A percentile compares a stretch with the other conserved stretches of the same genome.
Evolutionary conservation across 1,140 invertebrate species (phyloP).

Genomic region (Drosophila nebulosa): DNA sequence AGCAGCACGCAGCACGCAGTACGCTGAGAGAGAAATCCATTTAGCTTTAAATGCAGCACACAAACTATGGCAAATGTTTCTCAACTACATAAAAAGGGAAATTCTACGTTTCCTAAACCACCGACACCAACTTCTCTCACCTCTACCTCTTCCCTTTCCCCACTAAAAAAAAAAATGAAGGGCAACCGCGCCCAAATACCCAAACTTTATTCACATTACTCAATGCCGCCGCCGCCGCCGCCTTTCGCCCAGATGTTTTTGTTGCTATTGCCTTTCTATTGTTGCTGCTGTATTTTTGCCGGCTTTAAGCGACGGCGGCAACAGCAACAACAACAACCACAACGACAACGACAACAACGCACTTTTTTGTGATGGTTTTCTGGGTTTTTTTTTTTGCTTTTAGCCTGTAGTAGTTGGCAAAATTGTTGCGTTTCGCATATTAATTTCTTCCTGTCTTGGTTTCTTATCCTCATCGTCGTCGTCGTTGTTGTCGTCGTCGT

Average conservation of each 20-base stretch:
- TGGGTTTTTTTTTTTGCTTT: slow-evolving; percentile 35
- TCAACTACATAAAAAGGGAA: slow-evolving; percentile 10
- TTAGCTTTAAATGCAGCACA: slow-evolving; percentile 1
- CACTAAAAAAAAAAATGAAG: slow-evolving; percentile 5
- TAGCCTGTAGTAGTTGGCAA: slow-evolving; percentile 64
- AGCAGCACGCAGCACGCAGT: not conserved
- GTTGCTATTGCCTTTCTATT: slow-evolving; percentile 34
- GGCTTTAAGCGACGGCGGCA: slow-evolving; percentile 42
- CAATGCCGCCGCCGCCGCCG: slow-evolving; percentile 41
- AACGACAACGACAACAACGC: slow-evolving; percentile 33
- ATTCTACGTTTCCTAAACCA: not conserved
- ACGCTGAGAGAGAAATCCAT: not conserved
- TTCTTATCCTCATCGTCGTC: slow-evolving; percentile 40
- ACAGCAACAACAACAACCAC: too few species aligned
- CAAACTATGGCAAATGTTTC: slow-evolving; percentile 2
- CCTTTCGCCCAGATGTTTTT: slow-evolving; percentile 42
- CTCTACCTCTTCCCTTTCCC: not conserved
- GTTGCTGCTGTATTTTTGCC: slow-evolving; percentile 44
- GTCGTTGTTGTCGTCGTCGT: not conserved
- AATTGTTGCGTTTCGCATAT: slow-evolving; percentile 80
- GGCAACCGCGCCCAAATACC: slow-evolving; percentile 46
- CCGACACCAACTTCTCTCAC: not conserved
- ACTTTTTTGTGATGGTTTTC: slow-evolving; percentile 27
- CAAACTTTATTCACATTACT: slow-evolving; percentile 54
- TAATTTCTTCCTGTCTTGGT: slow-evolving; percentile 77